Conservation (phyloP, 2,797 vertebrate species). For the Clarias laeviceps region DNA sequence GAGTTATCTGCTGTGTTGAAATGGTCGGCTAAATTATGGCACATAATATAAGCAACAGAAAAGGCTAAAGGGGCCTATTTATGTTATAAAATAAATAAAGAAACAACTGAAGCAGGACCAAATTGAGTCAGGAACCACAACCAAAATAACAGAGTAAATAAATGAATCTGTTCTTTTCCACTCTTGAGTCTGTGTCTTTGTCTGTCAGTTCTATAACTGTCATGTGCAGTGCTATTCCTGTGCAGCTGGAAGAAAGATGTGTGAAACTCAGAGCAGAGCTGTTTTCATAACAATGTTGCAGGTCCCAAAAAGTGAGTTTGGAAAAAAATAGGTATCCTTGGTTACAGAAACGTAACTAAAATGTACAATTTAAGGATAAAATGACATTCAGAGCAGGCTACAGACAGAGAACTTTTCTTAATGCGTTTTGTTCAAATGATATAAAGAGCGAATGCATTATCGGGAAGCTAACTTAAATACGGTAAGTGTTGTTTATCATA, state of each 20-base stretch:
- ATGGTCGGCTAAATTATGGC: neutral
- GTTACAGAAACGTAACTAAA: neutral
- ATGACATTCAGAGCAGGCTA: neutral
- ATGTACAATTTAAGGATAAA: neutral
- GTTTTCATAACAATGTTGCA: neutral
- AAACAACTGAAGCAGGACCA: neutral
- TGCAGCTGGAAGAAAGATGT: constrained; percentile 5
- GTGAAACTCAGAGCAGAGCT: neutral
- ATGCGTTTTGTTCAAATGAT: neutral
- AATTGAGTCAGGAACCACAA: neutral
- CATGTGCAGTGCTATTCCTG: neutral
- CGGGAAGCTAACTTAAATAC: neutral
- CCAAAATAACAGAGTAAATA: neutral
- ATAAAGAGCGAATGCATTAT: neutral
- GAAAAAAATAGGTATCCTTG: neutral
- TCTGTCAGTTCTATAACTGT: neutral
- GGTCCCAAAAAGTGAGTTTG: neutral
- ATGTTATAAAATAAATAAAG: neutral
- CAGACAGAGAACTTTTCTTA: neutral
- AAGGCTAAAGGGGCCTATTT: neutral
- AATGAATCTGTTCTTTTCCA: neutral
- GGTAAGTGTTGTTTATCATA: neutral
- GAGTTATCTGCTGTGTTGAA: constrained; percentile 7
- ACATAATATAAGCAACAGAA: neutral
- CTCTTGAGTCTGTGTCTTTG: neutral